These are phyloP conservation scores for Galeruca laticollis DNA, from an alignment of 2,888 invertebrate species.

Conservation along the genomic window DNA sequence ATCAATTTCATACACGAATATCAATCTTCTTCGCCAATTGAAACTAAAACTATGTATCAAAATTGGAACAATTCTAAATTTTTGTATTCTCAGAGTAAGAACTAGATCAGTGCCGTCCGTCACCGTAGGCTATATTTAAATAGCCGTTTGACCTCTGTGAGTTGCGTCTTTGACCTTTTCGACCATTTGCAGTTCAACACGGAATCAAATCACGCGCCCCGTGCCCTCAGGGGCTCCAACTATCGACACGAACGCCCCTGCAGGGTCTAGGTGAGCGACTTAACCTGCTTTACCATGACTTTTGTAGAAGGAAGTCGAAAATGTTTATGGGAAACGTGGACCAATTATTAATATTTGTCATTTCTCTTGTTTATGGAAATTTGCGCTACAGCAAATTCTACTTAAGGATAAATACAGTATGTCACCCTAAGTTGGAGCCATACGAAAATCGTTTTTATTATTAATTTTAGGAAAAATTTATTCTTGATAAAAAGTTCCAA, in stretches of 20 bases:
- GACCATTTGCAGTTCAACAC: constrained; percentile 25
- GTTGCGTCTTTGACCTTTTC: constrained; percentile 31
- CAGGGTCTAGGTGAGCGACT: constrained; percentile 40
- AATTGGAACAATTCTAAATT: too few species aligned
- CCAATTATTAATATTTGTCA: background rate
- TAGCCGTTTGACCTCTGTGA: constrained; percentile 37
- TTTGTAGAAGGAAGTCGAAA: background rate
- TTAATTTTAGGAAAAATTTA: too few species aligned
- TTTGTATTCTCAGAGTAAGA: background rate
- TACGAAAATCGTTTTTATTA: too few species aligned
- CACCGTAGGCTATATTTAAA: constrained; percentile 24
- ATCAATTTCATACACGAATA: too few species aligned
- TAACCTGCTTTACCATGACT: constrained; percentile 17
- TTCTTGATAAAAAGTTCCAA: too few species aligned
- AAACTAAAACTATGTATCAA: too few species aligned
- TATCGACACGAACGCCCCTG: constrained; percentile 45
- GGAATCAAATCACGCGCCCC: constrained; percentile 33
- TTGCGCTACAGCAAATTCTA: too few species aligned
- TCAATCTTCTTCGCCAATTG: too few species aligned
- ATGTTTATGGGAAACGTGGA: background rate
- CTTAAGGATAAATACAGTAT: too few species aligned
- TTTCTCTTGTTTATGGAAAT: constrained; percentile 4
- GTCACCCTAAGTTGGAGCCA: too few species aligned
- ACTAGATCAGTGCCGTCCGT: constrained; percentile 18
- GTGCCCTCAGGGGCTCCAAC: constrained; percentile 29